These are phyloP conservation scores for Momotus momota DNA, from an alignment of 2,797 vertebrate genomes.

Conservation along the genomic window DNA sequence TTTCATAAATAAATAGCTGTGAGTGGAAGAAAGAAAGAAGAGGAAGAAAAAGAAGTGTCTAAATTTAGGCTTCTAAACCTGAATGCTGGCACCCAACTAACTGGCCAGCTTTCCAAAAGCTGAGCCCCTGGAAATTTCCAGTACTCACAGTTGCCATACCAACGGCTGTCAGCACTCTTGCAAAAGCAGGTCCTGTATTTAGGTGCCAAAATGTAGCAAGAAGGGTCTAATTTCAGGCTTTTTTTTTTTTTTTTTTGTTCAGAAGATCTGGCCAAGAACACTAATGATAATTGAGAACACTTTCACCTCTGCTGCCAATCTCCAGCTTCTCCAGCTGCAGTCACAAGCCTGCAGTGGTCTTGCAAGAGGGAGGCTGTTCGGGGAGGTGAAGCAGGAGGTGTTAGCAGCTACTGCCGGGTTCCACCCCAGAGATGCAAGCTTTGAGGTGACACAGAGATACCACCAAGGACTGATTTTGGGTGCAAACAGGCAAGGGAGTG, in stretches of 20 bases:
- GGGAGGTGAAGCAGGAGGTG: neutral
- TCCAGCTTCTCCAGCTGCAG: neutral
- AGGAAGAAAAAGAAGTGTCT: neutral
- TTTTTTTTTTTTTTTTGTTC: neutral
- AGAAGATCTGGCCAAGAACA: neutral
- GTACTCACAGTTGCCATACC: slow-evolving; percentile 67
- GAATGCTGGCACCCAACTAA: slow-evolving; percentile 38
- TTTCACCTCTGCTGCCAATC: slow-evolving; percentile 14
- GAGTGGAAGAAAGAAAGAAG: neutral
- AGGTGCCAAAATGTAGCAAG: slow-evolving; percentile 62
- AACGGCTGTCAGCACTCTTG: slow-evolving; percentile 61
- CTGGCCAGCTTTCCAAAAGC: slow-evolving; percentile 61
- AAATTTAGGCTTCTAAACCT: slow-evolving; percentile 44
- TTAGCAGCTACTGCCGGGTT: neutral
- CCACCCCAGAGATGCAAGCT: neutral
- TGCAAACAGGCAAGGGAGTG: neutral
- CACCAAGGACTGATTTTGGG: neutral
- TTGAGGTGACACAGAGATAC: neutral
- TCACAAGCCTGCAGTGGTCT: neutral
- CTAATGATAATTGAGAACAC: slow-evolving; percentile 7
- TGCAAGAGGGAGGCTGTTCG: neutral
- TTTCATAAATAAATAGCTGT: slow-evolving; percentile 24
- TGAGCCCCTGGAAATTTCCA: slow-evolving; percentile 71
- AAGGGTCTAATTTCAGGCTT: slow-evolving; percentile 38
- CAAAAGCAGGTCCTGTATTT: slow-evolving; percentile 66